Conservation (phyloP, 2,113 vertebrate genomes). For the Chionomys nivalis region DNA sequence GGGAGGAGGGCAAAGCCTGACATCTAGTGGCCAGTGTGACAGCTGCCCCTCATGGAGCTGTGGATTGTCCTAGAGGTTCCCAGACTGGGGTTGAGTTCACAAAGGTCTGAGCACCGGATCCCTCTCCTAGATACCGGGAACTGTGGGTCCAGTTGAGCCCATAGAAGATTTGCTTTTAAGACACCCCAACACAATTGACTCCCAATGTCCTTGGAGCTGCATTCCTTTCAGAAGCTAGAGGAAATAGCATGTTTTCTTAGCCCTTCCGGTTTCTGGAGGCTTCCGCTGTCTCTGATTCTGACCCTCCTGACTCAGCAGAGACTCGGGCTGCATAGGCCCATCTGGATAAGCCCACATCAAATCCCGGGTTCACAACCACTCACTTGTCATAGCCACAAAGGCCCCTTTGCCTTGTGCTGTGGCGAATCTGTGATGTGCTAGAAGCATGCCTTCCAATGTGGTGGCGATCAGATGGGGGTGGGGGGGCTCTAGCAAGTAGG, state of each 20-base stretch:
- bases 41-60: background rate
- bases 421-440: background rate
- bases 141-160: background rate
- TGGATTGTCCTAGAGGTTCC: background rate
- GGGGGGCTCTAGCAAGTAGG: too few relatives aligned
- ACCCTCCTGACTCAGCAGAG: background rate
- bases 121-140: background rate
- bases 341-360: background rate
- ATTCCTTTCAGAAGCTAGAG: background rate
- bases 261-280: background rate
- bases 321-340: background rate
- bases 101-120: background rate
- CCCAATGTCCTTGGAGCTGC: background rate
- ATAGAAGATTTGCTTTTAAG: background rate
- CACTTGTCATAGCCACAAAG: background rate
- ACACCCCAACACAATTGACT: background rate
- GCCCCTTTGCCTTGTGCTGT: background rate
- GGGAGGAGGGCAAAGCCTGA: constrained; percentile 60
- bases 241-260: background rate
- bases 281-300: background rate
- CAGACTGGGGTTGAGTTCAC: background rate
- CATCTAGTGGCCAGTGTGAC: constrained; percentile 49
- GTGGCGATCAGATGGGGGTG: background rate
- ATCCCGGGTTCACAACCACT: background rate
- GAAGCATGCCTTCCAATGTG: too few relatives aligned